Base-by-base conservation (phyloP, 2,113 vertebrate genomes). In the Chrysochloris asiatica region DNA sequence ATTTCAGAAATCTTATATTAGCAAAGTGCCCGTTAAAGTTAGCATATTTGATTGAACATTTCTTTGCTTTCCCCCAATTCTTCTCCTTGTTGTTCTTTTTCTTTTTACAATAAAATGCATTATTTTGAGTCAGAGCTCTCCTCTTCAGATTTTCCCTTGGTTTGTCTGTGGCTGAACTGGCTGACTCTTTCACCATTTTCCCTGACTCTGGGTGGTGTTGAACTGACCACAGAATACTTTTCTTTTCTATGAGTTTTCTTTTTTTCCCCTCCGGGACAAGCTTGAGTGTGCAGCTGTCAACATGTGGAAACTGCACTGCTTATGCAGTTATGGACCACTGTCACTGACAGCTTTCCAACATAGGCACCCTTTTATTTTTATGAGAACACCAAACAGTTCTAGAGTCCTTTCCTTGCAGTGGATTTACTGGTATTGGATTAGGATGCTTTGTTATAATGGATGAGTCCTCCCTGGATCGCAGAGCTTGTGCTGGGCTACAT, bases 241-340 rank as follows among this genome's bases (percentile, higher is more conserved):
- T 96, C 96, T 95, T n/a, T n/a, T n/a, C n/a, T n/a, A n/a, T 96
- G 96, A 95, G 94, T 96, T 97, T 97, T 97, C 95, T 94, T 95
- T 96, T 93, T 95, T n/a, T 94, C n/a, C 86, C 96, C 95, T 96
- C 0, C 0, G 97, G 95, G 96, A 97, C 94, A 96, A 96, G 95
- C 95, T 96, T 97, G 95, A 94, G 91, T 88, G 82, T 41, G 94
- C n/a, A n/a, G n/a, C n/a, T n/a, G n/a, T n/a, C n/a, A n/a, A n/a
- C n/a, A n/a, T n/a, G n/a, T n/a, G n/a, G n/a, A n/a, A n/a, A n/a
- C n/a, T n/a, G n/a, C n/a, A n/a, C n/a, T n/a, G n/a, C n/a, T n/a
- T n/a, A n/a, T n/a, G n/a, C n/a, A n/a, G n/a, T n/a, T n/a, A n/a
- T n/a, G n/a, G n/a, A n/a, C n/a, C n/a, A n/a, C n/a, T 95, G 94